These are phyloP conservation scores for Oreonectes daqikongensis DNA, from an alignment of 2,797 vertebrate genomes.

Conservation along the genomic window DNA sequence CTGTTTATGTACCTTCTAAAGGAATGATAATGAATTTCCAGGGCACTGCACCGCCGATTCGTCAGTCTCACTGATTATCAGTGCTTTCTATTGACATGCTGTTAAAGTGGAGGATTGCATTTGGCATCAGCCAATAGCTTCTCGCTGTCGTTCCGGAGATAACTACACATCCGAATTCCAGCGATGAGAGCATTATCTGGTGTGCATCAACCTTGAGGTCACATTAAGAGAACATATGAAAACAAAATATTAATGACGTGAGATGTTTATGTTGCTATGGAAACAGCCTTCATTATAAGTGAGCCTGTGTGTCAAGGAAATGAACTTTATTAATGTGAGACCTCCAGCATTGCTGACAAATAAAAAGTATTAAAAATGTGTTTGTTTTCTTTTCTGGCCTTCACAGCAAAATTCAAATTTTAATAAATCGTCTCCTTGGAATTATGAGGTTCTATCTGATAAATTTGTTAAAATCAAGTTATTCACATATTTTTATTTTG, in stretches of 20 bases:
- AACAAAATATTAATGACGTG: conserved; percentile 8
- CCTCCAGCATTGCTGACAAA: neutral
- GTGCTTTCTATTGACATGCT: conserved; percentile 24
- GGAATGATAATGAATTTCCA: conserved; percentile 36
- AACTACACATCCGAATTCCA: neutral
- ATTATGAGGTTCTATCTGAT: too few species aligned
- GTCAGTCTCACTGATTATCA: conserved; percentile 39
- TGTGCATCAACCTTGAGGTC: conserved; percentile 6
- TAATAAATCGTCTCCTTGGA: neutral
- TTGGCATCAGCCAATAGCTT: conserved; percentile 10
- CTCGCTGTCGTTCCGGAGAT: neutral
- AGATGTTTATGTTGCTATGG: conserved; percentile 29
- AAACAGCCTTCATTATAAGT: conserved; percentile 13
- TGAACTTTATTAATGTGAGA: neutral
- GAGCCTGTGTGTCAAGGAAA: neutral
- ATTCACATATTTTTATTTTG: too few species aligned
- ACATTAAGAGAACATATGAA: conserved; percentile 4
- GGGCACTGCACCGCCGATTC: conserved; percentile 19
- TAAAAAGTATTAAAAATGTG: neutral
- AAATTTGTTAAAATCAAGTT: too few species aligned
- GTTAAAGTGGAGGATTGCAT: conserved; percentile 27
- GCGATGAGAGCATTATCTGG: neutral
- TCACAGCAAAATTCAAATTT: neutral
- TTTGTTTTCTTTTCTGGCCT: neutral
- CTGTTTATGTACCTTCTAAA: conserved; percentile 51